Conservation (phyloP, 2,888 invertebrate species). For the Tetragnatha montana region DNA sequence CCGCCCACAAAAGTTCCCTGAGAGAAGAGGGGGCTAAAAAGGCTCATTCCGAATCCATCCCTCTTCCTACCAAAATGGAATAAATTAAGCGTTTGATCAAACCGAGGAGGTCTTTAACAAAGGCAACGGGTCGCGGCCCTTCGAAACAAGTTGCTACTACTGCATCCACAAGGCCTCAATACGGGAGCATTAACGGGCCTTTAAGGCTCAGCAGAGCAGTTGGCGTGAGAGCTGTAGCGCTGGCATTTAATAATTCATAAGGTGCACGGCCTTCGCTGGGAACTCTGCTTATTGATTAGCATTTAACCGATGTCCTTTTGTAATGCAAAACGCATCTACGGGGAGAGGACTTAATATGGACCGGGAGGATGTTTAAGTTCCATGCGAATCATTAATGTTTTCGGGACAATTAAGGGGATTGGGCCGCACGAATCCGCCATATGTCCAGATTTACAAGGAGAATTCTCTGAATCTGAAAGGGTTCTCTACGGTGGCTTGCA, state of each 20-base stretch:
- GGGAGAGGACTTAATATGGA: conserved; percentile 23
- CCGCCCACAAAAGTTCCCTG: neutral
- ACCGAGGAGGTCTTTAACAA: conserved; percentile 38
- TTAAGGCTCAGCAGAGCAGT: neutral
- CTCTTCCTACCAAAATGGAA: conserved; percentile 36
- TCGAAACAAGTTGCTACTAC: conserved; percentile 12
- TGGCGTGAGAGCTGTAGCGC: conserved; percentile 17
- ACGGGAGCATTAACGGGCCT: conserved; percentile 23
- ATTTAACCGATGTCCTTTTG: conserved; percentile 60
- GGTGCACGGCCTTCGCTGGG: conserved; percentile 39
- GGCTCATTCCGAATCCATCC: conserved; percentile 30
- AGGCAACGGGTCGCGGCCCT: conserved; percentile 5
- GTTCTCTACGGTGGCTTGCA: no score
- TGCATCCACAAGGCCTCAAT: conserved; percentile 7
- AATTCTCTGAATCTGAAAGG: no score
- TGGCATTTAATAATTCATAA: conserved; percentile 68
- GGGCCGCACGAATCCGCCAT: neutral
- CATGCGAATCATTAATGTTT: conserved; percentile 27
- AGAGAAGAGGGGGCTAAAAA: conserved; percentile 14
- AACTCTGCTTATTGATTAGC: conserved; percentile 59
- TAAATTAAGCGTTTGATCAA: conserved; percentile 52
- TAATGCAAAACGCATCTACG: conserved; percentile 46
- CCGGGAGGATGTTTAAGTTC: conserved; percentile 20
- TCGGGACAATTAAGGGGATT: conserved; percentile 22
- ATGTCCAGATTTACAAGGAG: no score